Evolutionary conservation across 2,888 invertebrate species (phyloP).

Genomic region (Rhingia campestris): DNA sequence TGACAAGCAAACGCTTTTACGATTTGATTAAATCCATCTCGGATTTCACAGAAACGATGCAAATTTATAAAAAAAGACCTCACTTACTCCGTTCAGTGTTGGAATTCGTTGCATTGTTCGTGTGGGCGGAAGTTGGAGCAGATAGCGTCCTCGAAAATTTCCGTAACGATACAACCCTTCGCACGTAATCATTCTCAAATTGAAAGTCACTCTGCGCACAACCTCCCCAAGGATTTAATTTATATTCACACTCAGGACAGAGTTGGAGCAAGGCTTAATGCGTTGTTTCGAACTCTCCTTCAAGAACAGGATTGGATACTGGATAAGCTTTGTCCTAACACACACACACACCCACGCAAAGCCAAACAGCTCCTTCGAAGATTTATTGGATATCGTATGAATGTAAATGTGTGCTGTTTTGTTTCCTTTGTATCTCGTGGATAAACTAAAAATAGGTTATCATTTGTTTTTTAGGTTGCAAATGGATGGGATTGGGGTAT

Average conservation of each 20-base stretch:
- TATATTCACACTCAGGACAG: constrained; percentile 22
- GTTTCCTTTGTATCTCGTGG: constrained; percentile 55
- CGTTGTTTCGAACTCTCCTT: constrained; percentile 40
- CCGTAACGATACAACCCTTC: constrained; percentile 50
- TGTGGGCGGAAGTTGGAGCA: neutral
- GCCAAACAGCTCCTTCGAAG: constrained; percentile 4
- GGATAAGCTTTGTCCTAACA: constrained; percentile 41
- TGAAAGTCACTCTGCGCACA: constrained; percentile 43
- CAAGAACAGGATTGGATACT: neutral
- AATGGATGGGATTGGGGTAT: constrained; percentile 21
- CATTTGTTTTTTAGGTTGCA: constrained; percentile 63
- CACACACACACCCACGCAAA: constrained; percentile 9
- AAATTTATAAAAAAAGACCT: constrained; percentile 22
- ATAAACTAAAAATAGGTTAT: constrained; percentile 65
- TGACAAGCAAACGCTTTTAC: constrained; percentile 67
- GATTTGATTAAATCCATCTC: constrained; percentile 67
- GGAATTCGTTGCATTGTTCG: constrained; percentile 14
- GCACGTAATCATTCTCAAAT: constrained; percentile 63
- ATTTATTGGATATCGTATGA: constrained; percentile 46
- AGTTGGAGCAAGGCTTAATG: constrained; percentile 33
- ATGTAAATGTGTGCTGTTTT: constrained; percentile 37
- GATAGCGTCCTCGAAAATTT: constrained; percentile 19
- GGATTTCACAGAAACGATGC: constrained; percentile 28
- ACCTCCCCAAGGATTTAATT: constrained; percentile 37
- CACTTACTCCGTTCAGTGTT: neutral